Evolutionary conservation across 2,797 vertebrate genomes (phyloP).

Genomic region (Megaceryle alcyon): DNA sequence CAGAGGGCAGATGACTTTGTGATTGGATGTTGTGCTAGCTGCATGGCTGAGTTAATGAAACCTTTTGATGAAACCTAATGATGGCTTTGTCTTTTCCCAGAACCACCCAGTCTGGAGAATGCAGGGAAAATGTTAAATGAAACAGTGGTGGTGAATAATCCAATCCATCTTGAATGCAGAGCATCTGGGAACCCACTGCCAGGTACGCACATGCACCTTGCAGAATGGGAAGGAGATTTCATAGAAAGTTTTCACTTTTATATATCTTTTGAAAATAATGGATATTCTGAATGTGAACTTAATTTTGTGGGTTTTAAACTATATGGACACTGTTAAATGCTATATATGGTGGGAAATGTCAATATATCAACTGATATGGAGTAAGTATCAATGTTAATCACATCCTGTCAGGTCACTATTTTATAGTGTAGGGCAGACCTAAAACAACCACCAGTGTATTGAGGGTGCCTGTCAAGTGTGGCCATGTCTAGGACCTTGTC

Average conservation of each 20-base stretch:
- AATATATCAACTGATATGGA: fast-evolving
- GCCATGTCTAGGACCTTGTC: neutral
- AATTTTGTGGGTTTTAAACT: neutral
- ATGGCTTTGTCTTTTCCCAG: slow-evolving; percentile 74
- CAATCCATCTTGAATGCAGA: slow-evolving; percentile 89
- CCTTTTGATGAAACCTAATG: neutral
- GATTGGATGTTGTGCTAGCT: neutral
- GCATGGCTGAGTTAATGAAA: slow-evolving; percentile 4
- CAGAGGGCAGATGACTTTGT: neutral
- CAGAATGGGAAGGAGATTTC: neutral
- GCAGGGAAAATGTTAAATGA: slow-evolving; percentile 88
- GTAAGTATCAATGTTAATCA: neutral
- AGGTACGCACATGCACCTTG: slow-evolving; percentile 69
- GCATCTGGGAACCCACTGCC: slow-evolving; percentile 89
- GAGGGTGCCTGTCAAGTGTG: neutral
- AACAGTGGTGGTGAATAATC: slow-evolving; percentile 88
- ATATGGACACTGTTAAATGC: neutral
- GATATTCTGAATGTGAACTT: neutral
- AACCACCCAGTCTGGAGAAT: slow-evolving; percentile 87
- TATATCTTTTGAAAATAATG: neutral
- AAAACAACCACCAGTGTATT: neutral
- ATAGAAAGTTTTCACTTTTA: neutral
- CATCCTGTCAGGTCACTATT: neutral
- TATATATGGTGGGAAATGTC: neutral
- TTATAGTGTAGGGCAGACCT: neutral